Evolutionary conservation across 2,888 invertebrate genomes (phyloP), one percentile per base, ranked within the genome.

Genomic region (Apamea sordens): DNA sequence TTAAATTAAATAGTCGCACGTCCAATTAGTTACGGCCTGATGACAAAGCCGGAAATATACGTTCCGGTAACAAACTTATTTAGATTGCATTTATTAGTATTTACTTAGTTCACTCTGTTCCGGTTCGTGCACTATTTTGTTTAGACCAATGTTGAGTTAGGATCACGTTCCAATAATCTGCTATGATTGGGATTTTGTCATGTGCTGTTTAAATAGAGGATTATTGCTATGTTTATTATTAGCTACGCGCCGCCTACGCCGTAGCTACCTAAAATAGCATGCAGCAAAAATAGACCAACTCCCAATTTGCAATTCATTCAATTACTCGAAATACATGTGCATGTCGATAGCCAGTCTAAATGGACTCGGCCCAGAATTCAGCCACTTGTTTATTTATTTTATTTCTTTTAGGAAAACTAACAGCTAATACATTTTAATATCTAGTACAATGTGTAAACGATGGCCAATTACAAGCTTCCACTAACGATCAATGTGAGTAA

Each of bases 51-150:
- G 68, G 74, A 47, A 65, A 72, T 74, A 70, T 74, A 79, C 69
- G 68, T 79, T 76, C 77, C 70, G n/a, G 44, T 67, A 63, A 72
- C 74, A 77, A 85, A 88, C 88, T 79, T 79, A 79, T 88, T 86
- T 73, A 75, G 10, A 80, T 72, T 88, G 77, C 68, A 81, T 75
- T 78, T 88, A 68, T 77, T 85, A 76, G 77, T 82, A 75, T 86
- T 85, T 73, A 79, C 86, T 77, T 83, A 67, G 41, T 47, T 73
- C 69, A 79, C 24, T 79, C 74, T 72, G 44, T 73, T 73, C 59
- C 65, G 68, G 59, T 71, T 50, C 63, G 73, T 67, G 70, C 44
- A 75, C 65, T 70, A 78, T 81, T 82, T 76, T 74, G 77, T 82
- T 76, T 74, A 76, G 67, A 61, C 50, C 77, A 73, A 73, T 78